Evolutionary conservation across 2,888 invertebrate species (phyloP), one percentile per base, ranked within the genome.

Genomic region (Sarcophaga subvicina): DNA sequence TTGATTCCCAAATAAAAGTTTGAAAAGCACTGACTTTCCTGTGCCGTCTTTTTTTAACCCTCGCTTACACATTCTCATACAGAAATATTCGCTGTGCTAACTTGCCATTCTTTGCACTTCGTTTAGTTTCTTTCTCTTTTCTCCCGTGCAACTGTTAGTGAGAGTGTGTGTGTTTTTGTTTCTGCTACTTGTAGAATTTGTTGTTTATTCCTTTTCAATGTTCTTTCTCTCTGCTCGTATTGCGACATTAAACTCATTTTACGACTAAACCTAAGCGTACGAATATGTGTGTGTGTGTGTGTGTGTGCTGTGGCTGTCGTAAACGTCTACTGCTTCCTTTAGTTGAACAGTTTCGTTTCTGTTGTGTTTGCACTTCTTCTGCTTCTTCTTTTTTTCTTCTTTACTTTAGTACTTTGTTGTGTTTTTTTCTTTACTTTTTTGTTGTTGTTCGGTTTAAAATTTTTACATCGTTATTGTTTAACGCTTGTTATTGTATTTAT

Each of bases 231-330:
- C 14, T 66, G 14, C 75, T 76, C 37, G 49, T 67, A 80, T 17
- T 77, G 77, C 73, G 83, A 80, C 80, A 83, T 78, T 49, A 86
- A 86, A 62, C 72, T 83, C 20, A 75, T 78, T 82, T 70, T 71
- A 66, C 63, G 63, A 64, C 25, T 62, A 37, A 14, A 10, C 6
- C 22, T 47, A 1, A 45, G 20, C 49, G 49, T 70, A 25, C 5
- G 54, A 54, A 14, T 49, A 6, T 2, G 14, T 54, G 54, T 54
- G 49, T 14, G 14, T 14, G 11, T 0, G 49, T 45, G 25, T 62
- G 60, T 72, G 37, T 80, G 71, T 4, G 54, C 54, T 54, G 54
- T 54, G 14, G 54, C 54, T 10, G 12, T 17, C 54, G 17, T 54
- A 54, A 76, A 49, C 62, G 69, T 67, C 64, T 47, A 66, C 60